phyloP scores from a whole-genome alignment of 1,140 invertebrate species.

The Drosophila navojoa region DNA sequence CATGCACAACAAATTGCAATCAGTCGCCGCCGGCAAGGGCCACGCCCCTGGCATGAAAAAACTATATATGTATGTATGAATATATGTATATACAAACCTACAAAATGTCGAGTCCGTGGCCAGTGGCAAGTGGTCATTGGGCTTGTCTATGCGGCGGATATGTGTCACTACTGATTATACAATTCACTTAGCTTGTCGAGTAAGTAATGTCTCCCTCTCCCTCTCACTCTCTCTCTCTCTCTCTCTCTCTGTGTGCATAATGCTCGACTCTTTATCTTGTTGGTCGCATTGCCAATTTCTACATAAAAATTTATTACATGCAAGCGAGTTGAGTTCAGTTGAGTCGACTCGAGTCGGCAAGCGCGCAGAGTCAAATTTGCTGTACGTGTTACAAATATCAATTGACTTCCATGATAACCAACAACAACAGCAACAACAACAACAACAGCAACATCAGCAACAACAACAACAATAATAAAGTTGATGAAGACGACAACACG shows the following conservation, averaged over 20 bases:
- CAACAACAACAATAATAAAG: constrained; percentile 8
- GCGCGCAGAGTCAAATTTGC: constrained; percentile 45
- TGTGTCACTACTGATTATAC: constrained; percentile 60
- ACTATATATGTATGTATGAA: no score
- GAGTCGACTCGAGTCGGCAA: constrained; percentile 10
- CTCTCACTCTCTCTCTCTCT: no score
- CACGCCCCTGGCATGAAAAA: no score
- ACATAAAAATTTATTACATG: constrained; percentile 52
- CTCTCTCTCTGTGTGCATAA: neutral
- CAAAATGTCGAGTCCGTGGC: constrained; percentile 3
- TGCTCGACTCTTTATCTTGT: constrained; percentile 21
- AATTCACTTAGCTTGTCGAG: constrained; percentile 44
- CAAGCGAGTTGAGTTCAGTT: constrained; percentile 21
- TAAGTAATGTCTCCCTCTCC: neutral
- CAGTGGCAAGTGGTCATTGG: constrained; percentile 22
- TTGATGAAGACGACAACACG: constrained; percentile 27
- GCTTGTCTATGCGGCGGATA: constrained; percentile 48
- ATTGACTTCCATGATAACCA: constrained; percentile 43
- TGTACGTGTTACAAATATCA: constrained; percentile 58
- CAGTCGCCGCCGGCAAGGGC: constrained; percentile 6
- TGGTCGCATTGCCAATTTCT: constrained; percentile 56
- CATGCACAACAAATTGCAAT: constrained; percentile 32
- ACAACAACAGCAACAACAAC: constrained; percentile 21
- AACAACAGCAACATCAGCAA: neutral
- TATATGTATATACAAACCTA: no score